Evolutionary conservation across 53 echinoderm and acorn worm species (phyloP), one percentile per base, ranked within the genome.

Genomic region (Echinometra lucunter): DNA sequence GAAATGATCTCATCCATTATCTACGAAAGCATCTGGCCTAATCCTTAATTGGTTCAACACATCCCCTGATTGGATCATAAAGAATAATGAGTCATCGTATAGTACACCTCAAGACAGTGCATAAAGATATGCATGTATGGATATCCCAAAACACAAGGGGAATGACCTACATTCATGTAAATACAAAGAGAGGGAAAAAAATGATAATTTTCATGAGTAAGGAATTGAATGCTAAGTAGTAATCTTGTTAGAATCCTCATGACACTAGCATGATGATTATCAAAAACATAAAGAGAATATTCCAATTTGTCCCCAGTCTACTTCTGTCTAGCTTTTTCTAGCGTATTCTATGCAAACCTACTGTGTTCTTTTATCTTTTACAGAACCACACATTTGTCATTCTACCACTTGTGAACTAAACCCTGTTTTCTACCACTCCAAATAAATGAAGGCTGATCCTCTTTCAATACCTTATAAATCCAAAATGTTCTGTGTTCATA

Each of bases 1-100:
- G 38, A 38, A 63, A 63, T 90, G 90, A 90, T 58, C 90, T 90
- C 90, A 90, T 90, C 90, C 90, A 90, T 90, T 90, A 90, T 90
- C 90, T 60, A 17, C 10, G 35, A 58, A 58, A 60, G 60, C 90
- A 90, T 90, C 90, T 90, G 90, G 58, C 90, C 42, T 15, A 63
- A 63, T 60, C 90, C 58, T 53, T 90, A 90, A 90, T 90, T 63
- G 63, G 90, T 63, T 90, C 90, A 90, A 90, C 90, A 90, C 90
- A 90, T 90, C 63, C 8, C 13, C 6, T 58, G 58, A 90, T 90
- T 90, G 90, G 90, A 90, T 90, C 90, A 94, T 87, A 94, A 58
- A 21, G 37, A 10, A 2, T 15, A 66, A 44, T 66, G 58, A 58
- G 60, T 94, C 87, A 66, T 38, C 38, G 7, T 94, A 28, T 0